phyloP scores from a whole-genome alignment of 2,113 vertebrate species.

The Chionis minor region DNA sequence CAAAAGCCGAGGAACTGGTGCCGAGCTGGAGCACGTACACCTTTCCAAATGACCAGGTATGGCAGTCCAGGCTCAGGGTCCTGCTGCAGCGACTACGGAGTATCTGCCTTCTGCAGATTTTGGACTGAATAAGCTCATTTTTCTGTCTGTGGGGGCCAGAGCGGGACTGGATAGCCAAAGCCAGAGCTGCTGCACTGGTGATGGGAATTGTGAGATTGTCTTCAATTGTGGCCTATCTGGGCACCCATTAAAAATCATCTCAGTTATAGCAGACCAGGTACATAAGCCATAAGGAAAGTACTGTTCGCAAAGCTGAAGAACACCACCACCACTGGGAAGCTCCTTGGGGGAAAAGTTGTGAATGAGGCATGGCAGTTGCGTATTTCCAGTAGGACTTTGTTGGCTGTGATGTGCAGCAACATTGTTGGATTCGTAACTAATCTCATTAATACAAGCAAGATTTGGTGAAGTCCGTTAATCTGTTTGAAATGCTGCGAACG shows the following conservation, averaged over 20 bases:
- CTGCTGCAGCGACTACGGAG: background rate
- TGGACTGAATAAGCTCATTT: background rate
- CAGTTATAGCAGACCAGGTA: background rate
- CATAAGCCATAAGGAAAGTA: background rate
- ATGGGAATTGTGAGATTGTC: background rate
- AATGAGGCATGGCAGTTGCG: background rate
- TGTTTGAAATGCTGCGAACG: background rate
- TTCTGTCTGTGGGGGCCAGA: background rate
- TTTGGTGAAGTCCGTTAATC: background rate
- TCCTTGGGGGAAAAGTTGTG: background rate
- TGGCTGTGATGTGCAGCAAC: background rate
- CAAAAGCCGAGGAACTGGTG: background rate
- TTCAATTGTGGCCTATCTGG: background rate
- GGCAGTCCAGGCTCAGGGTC: accelerated
- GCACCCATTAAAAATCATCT: background rate
- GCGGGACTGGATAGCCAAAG: background rate
- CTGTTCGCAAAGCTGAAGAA: background rate
- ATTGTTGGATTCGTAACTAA: background rate
- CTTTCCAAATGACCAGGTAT: background rate
- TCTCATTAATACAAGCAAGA: background rate
- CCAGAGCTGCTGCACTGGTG: background rate
- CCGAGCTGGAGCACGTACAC: background rate
- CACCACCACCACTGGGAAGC: background rate
- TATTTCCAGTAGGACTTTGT: slow-evolving; percentile 1
- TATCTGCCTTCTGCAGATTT: background rate